Evolutionary conservation across 2,888 invertebrate genomes (phyloP).

Genomic region (Apocheima hispidaria): DNA sequence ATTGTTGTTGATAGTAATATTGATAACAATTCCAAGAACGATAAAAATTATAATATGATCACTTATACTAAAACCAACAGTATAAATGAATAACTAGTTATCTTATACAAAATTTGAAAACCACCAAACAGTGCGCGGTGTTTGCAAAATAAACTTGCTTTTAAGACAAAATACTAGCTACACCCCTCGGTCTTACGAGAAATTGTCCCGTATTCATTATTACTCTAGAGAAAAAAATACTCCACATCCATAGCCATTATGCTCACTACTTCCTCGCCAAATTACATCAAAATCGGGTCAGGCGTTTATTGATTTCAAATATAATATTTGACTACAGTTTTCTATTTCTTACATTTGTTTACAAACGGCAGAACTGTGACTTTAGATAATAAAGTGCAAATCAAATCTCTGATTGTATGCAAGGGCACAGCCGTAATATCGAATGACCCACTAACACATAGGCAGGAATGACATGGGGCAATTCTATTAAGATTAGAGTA

Average conservation of each 20-base stretch:
- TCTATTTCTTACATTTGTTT: too few relatives aligned
- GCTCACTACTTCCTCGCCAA: too few relatives aligned
- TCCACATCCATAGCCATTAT: too few relatives aligned
- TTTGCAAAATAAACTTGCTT: background rate
- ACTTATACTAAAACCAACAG: conserved; percentile 7
- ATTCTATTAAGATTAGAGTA: background rate
- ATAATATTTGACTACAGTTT: too few relatives aligned
- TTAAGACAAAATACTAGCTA: conserved; percentile 15
- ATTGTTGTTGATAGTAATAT: conserved; percentile 11
- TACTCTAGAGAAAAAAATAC: too few relatives aligned
- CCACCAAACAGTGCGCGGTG: background rate
- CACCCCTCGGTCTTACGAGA: too few relatives aligned
- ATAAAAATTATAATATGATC: conserved; percentile 7
- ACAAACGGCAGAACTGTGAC: conserved; percentile 23
- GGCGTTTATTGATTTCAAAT: too few relatives aligned
- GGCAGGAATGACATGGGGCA: background rate
- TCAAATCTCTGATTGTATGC: conserved; percentile 10
- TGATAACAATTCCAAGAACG: conserved; percentile 13
- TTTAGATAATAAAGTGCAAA: conserved; percentile 20
- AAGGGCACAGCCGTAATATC: conserved; percentile 18
- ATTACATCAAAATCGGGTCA: too few relatives aligned
- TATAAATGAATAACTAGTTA: conserved; percentile 3
- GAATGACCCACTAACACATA: background rate
- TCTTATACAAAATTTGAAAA: conserved; percentile 3
- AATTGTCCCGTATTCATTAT: too few relatives aligned